Evolutionary conservation across 2,797 vertebrate species (phyloP).

Genomic region (Lepilemur ruficaudatus): DNA sequence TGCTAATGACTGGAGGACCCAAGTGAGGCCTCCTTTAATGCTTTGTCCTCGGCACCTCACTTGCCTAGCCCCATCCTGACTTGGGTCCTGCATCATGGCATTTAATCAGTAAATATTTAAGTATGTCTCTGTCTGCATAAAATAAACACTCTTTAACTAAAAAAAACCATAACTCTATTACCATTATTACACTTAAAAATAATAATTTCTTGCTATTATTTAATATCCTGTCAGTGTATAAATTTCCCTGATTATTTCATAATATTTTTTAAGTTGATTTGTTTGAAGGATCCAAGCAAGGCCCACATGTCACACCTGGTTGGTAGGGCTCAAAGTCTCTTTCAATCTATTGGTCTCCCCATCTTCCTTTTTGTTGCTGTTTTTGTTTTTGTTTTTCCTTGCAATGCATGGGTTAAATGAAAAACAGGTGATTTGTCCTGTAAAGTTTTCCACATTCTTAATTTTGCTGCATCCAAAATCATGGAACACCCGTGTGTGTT

Average conservation of each 20-base stretch:
- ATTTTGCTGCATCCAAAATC: not conserved
- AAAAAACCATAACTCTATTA: not conserved
- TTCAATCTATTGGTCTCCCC: not conserved
- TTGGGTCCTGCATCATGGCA: not conserved
- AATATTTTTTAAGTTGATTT: not conserved
- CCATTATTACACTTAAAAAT: not conserved
- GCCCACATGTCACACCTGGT: not conserved
- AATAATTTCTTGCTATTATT: not conserved
- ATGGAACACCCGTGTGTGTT: not conserved
- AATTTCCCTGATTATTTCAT: not conserved
- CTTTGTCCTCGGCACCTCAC: not conserved
- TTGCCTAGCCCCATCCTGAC: too few relatives aligned
- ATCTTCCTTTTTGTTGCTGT: not conserved
- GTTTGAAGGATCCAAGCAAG: not conserved
- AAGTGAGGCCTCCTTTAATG: not conserved
- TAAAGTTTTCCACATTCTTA: not conserved
- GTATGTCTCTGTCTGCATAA: not conserved
- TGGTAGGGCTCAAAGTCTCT: not conserved
- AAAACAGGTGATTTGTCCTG: not conserved
- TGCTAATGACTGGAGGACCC: not conserved
- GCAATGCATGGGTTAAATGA: not conserved
- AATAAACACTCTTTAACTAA: not conserved
- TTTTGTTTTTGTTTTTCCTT: not conserved
- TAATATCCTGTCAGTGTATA: not conserved
- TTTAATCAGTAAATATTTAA: not conserved